These are phyloP conservation scores for Meteorus cinctellus DNA, from an alignment of 2,888 invertebrate species.

Conservation along the genomic window DNA sequence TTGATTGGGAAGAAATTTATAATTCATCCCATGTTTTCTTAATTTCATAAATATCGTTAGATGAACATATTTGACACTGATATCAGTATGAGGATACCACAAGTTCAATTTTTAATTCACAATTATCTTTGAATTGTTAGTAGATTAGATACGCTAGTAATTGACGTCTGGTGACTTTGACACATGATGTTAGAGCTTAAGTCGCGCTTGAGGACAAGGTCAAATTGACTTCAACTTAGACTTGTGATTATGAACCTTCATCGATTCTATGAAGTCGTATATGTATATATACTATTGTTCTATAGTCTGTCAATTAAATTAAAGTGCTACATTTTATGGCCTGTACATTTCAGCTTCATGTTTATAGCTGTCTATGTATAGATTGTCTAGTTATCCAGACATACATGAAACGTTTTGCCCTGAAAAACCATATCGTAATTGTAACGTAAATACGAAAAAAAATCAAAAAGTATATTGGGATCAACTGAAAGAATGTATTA, in stretches of 20 bases:
- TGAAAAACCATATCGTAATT: neutral
- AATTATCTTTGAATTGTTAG: neutral
- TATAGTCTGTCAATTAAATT: constrained; percentile 10
- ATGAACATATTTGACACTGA: neutral
- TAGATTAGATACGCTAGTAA: neutral
- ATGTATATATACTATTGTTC: neutral
- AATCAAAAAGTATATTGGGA: neutral
- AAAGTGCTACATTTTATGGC: neutral
- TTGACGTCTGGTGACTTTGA: constrained; percentile 9
- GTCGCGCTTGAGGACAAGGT: neutral
- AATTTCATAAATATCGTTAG: neutral
- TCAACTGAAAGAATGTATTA: neutral
- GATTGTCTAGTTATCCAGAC: constrained; percentile 10
- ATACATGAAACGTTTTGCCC: constrained; percentile 9
- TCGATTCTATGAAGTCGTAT: neutral
- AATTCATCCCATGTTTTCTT: neutral
- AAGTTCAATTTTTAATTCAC: neutral
- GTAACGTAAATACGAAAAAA: neutral
- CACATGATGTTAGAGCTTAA: constrained; percentile 1
- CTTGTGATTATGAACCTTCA: neutral
- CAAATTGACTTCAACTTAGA: neutral
- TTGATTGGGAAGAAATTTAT: neutral
- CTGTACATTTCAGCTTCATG: neutral
- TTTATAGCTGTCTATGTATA: neutral
- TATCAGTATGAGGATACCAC: neutral